Conservation (phyloP, 2,113 vertebrate genomes). For the Tamias sibiricus region DNA sequence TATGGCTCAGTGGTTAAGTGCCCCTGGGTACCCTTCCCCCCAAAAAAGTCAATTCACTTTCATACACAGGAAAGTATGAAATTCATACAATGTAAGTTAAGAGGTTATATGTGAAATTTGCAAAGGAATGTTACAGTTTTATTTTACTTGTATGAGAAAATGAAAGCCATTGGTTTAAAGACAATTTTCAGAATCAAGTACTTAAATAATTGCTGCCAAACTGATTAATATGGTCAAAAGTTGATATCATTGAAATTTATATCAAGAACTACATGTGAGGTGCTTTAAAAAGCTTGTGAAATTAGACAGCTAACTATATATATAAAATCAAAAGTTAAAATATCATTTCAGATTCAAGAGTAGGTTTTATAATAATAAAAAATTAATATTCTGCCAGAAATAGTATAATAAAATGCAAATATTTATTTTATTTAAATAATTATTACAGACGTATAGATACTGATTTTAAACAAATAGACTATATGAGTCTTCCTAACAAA, state of each 20-base stretch:
- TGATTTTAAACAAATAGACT: background rate
- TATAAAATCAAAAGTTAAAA: slow-evolving; percentile 48
- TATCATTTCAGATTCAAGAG: slow-evolving; percentile 14
- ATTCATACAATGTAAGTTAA: slow-evolving; percentile 40
- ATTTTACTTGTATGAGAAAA: slow-evolving; percentile 57
- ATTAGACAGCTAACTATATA: slow-evolving; percentile 39
- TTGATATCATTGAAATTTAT: slow-evolving; percentile 66
- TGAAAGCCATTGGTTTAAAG: slow-evolving; percentile 69
- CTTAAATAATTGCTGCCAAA: slow-evolving; percentile 72
- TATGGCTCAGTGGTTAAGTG: no score
- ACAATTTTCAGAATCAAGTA: slow-evolving; percentile 71
- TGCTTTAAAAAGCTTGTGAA: background rate
- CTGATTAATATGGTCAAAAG: slow-evolving; percentile 70
- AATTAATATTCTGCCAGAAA: slow-evolving; percentile 5
- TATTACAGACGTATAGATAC: background rate
- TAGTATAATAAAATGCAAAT: slow-evolving; percentile 33
- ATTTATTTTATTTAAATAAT: slow-evolving; percentile 42
- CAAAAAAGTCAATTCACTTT: no score
- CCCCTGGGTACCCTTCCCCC: no score
- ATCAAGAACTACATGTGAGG: slow-evolving; percentile 61
- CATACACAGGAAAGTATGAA: slow-evolving; percentile 28
- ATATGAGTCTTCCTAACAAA: background rate
- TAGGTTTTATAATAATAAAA: background rate
- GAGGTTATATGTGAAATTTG: slow-evolving; percentile 37
- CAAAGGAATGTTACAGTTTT: slow-evolving; percentile 52